These are phyloP conservation scores for Operophtera brumata DNA, from an alignment of 2,888 invertebrate species.

Conservation along the genomic window DNA sequence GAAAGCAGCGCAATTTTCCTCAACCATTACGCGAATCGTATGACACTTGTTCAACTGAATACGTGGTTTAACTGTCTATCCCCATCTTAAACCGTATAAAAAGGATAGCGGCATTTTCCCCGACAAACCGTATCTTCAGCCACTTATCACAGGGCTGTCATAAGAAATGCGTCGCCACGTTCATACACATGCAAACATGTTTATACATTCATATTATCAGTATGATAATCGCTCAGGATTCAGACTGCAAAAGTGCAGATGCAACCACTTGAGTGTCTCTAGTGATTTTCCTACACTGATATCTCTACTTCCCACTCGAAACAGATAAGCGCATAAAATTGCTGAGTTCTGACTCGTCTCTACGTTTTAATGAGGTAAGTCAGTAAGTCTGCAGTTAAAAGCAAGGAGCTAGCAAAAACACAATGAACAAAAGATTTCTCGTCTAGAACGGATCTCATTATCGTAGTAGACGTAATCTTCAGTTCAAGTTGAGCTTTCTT, in stretches of 20 bases:
- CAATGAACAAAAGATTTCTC: conserved; percentile 21
- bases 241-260: conserved; percentile 30
- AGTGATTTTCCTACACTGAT: conserved; percentile 44
- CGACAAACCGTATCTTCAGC: conserved; percentile 9
- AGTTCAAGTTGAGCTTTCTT: conserved; percentile 15
- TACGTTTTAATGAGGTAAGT: conserved; percentile 25
- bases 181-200: conserved; percentile 33
- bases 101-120: conserved; percentile 12
- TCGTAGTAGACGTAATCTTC: conserved; percentile 21
- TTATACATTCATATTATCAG: conserved; percentile 38
- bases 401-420: conserved; percentile 11
- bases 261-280: conserved; percentile 41
- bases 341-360: conserved; percentile 17
- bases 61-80: conserved; percentile 3
- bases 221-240: conserved; percentile 44
- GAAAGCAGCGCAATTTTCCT: conserved; percentile 10
- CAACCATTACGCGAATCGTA: conserved; percentile 14
- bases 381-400: conserved; percentile 10
- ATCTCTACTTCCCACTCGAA: conserved; percentile 22
- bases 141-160: conserved; percentile 29
- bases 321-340: conserved; percentile 11
- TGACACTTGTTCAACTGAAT: conserved; percentile 10
- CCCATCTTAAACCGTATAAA: conserved; percentile 13
- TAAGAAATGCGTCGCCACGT: conserved; percentile 35
- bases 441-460: conserved; percentile 25